These are phyloP conservation scores for Ochotona curzoniae DNA, from an alignment of 2,113 vertebrate species.

Conservation along the genomic window DNA sequence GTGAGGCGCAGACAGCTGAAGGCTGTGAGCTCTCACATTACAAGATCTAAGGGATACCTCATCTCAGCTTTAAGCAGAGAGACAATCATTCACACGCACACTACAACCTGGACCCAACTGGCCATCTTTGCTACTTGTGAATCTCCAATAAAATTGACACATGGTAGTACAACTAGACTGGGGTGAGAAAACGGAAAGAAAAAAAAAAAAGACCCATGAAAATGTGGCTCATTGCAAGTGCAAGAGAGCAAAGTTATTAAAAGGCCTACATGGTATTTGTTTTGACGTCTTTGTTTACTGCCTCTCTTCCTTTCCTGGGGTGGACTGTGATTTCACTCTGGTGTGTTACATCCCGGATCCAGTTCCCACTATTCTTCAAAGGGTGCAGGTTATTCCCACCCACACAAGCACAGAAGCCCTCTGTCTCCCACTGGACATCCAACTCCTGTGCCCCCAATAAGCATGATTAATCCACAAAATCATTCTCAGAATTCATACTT, in stretches of 20 bases:
- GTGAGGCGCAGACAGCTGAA: background rate
- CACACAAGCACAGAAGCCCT: background rate
- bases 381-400: background rate
- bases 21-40: background rate
- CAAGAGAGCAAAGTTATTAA: background rate
- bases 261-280: background rate
- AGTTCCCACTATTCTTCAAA: background rate
- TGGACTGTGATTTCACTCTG: background rate
- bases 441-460: too few species aligned
- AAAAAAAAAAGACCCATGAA: too few species aligned
- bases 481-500: background rate
- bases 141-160: background rate
- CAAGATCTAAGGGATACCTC: background rate
- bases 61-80: background rate
- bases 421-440: background rate
- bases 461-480: background rate
- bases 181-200: background rate
- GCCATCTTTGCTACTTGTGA: background rate
- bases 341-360: background rate
- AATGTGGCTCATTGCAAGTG: background rate
- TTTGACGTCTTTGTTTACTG: background rate
- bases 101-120: background rate
- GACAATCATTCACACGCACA: background rate
- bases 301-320: background rate
- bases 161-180: background rate